Percentiles rank a stretch among this genome's conserved stretches.
These are phyloP conservation scores for Hormaphis cornu DNA, from an alignment of 1,140 invertebrate species.

Conservation along the genomic window DNA sequence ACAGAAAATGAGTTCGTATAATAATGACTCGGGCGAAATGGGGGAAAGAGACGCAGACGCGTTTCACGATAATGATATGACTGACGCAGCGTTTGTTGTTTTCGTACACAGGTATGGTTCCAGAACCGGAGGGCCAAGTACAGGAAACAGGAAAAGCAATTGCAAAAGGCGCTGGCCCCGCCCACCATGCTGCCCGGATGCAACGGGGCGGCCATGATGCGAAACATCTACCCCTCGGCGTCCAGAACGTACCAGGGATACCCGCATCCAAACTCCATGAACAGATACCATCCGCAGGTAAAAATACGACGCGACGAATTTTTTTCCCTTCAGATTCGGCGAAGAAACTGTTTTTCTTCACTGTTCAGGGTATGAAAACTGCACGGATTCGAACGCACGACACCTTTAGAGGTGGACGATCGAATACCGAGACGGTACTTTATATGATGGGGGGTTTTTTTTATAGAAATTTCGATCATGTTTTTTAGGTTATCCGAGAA, in stretches of 20 bases:
- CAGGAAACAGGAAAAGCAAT: constrained; percentile 93
- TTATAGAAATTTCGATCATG: too few species aligned
- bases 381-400: too few species aligned
- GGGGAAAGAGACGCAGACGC: background rate
- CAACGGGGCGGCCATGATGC: constrained; percentile 92
- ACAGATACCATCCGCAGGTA: constrained; percentile 82
- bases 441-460: too few species aligned
- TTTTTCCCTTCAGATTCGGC: too few species aligned
- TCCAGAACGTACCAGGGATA: constrained; percentile 83
- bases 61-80: constrained; percentile 25
- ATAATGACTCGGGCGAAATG: constrained; percentile 29
- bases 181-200: constrained; percentile 82
- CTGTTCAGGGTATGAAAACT: too few species aligned
- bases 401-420: too few species aligned
- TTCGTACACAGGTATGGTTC: constrained; percentile 94
- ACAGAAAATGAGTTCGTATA: constrained; percentile 22
- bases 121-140: constrained; percentile 97
- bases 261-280: constrained; percentile 75
- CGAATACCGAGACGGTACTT: too few species aligned
- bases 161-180: constrained; percentile 86
- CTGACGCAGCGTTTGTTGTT: too few species aligned
- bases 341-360: too few species aligned
- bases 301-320: too few species aligned
- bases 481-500: too few species aligned
- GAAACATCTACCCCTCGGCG: constrained; percentile 89